phyloP scores from a whole-genome alignment of 64 coral and sea anemone species.

The Montipora foliosa region DNA sequence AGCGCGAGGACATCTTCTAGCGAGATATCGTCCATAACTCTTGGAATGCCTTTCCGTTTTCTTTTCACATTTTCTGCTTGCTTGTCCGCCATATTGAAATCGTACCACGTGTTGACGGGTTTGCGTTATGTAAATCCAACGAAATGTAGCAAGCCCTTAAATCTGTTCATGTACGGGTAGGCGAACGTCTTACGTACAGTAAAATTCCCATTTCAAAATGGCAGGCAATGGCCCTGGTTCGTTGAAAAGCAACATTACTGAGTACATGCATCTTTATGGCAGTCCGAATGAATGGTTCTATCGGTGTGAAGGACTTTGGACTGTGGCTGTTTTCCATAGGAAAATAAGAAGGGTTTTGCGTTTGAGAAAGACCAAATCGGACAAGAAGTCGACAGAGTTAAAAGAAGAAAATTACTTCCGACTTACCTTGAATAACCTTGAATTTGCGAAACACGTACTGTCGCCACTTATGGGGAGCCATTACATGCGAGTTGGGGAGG shows the following conservation, averaged over 20 bases:
- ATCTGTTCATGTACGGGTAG: background rate
- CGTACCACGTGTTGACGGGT: background rate
- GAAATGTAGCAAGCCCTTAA: background rate
- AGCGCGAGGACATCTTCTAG: slow-evolving; percentile 79
- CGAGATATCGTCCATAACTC: slow-evolving; percentile 50
- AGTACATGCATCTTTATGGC: background rate
- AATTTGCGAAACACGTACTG: slow-evolving; percentile 74
- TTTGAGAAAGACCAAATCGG: slow-evolving; percentile 48
- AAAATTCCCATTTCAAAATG: background rate
- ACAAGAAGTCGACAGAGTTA: background rate
- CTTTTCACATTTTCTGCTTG: slow-evolving; percentile 56
- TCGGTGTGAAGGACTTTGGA: slow-evolving; percentile 83
- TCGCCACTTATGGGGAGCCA: slow-evolving; percentile 68
- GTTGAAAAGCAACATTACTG: background rate
- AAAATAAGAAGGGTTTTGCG: slow-evolving; percentile 70
- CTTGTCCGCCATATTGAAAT: slow-evolving; percentile 42
- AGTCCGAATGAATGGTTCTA: slow-evolving; percentile 63
- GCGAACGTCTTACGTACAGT: background rate
- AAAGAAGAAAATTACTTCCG: background rate
- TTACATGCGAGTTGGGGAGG: slow-evolving; percentile 74
- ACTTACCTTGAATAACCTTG: slow-evolving; percentile 14
- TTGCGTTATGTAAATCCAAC: background rate
- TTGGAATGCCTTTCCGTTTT: slow-evolving; percentile 78
- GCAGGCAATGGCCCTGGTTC: background rate
- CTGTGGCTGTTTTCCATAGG: slow-evolving; percentile 64